Evolutionary conservation across 2,888 invertebrate genomes (phyloP).

Genomic region (Apodemia duryi): DNA sequence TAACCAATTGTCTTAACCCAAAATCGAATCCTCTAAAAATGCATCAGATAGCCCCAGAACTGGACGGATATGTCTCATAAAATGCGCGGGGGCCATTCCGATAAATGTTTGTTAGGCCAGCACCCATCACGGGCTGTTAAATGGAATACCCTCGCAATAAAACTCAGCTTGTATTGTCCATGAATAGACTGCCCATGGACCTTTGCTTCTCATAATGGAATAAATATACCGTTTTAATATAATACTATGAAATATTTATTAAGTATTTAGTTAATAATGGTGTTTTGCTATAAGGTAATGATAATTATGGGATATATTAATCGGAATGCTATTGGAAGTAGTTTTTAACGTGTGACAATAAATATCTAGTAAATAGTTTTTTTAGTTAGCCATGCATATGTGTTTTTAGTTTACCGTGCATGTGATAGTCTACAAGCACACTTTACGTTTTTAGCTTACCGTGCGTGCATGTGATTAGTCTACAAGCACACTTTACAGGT

Average conservation of each 20-base stretch:
- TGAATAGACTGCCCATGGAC: slow-evolving; percentile 29
- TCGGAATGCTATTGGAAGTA: background rate
- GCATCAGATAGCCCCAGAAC: slow-evolving; percentile 53
- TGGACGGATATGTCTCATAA: slow-evolving; percentile 73
- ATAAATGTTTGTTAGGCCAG: slow-evolving; percentile 48
- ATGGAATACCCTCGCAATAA: slow-evolving; percentile 37
- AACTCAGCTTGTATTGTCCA: slow-evolving; percentile 32
- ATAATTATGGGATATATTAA: background rate
- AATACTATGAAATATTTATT: slow-evolving; percentile 2
- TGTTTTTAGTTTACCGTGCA: too few relatives aligned
- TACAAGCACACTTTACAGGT: too few relatives aligned
- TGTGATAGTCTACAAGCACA: too few relatives aligned
- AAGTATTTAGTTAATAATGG: slow-evolving; percentile 5
- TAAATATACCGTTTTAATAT: slow-evolving; percentile 20
- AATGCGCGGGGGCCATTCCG: slow-evolving; percentile 54
- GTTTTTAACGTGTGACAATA: too few relatives aligned
- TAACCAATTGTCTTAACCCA: slow-evolving; percentile 68
- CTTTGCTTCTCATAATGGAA: slow-evolving; percentile 32
- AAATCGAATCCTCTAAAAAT: slow-evolving; percentile 66
- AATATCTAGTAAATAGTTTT: too few relatives aligned
- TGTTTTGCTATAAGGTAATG: background rate
- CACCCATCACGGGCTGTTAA: slow-evolving; percentile 39
- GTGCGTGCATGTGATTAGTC: too few relatives aligned
- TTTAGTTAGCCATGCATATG: too few relatives aligned
- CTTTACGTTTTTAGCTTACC: too few relatives aligned